These are phyloP conservation scores for Lasius platythorax DNA, from an alignment of 2,888 invertebrate genomes.

Conservation along the genomic window DNA sequence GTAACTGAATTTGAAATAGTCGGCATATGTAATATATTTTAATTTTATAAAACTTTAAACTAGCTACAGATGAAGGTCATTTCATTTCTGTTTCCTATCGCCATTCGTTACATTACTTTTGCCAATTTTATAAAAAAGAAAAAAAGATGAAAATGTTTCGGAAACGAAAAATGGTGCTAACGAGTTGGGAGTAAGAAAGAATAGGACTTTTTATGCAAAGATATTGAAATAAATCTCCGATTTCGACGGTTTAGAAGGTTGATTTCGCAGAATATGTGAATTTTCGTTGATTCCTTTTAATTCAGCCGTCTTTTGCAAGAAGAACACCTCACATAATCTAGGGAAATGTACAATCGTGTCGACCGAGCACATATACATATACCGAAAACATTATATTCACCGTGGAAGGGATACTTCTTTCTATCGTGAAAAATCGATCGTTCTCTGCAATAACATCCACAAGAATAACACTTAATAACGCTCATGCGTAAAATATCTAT, in stretches of 20 bases:
- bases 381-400: slow-evolving; percentile 71
- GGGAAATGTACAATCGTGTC: slow-evolving; percentile 79
- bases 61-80: background rate
- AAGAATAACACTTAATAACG: slow-evolving; percentile 69
- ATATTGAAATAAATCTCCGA: slow-evolving; percentile 22
- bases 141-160: background rate
- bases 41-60: background rate
- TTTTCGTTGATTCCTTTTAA: slow-evolving; percentile 32
- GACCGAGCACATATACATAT: slow-evolving; percentile 72
- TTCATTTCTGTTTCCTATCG: background rate
- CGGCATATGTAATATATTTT: background rate
- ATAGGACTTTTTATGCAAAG: background rate
- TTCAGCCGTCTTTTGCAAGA: slow-evolving; percentile 29
- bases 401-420: slow-evolving; percentile 74
- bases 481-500: slow-evolving; percentile 59
- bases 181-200: background rate
- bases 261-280: background rate
- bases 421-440: slow-evolving; percentile 73
- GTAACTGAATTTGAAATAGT: background rate
- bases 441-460: slow-evolving; percentile 73
- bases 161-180: background rate
- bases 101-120: background rate
- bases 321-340: slow-evolving; percentile 62
- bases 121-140: background rate
- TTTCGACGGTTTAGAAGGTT: background rate